Evolutionary conservation across 2,888 invertebrate species (phyloP), one percentile per base, ranked within the genome.

Genomic region (Neoascia interrupta): DNA sequence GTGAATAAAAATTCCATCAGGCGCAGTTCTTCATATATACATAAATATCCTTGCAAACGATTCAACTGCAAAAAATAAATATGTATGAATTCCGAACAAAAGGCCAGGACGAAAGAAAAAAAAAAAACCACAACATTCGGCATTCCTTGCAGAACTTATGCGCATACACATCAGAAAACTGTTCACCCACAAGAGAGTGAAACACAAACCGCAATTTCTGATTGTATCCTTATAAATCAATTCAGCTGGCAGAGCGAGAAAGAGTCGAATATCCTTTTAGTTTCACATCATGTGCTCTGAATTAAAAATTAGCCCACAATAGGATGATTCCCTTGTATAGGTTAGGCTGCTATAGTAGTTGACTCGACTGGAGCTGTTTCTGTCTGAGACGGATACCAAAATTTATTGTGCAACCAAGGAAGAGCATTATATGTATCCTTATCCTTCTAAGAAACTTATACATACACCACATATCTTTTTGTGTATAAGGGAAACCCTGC

Each of bases 201-300:
- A 73, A 66, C 60, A 72, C 73, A 73, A 73, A 79, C 79, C 73
- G 54, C 79, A 79, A 47, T 49, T 73, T 41, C 54, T 79, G 79
- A 79, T 79, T 73, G 79, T 79, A 79, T 79, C 79, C 79, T 79
- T 79, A 79, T 73, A 79, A 79, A 79, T 79, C 79, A 79, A 79
- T 79, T 79, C 79, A 73, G 73, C 28, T 54, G 36, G 49, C 73
- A 63, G 53, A 28, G 37, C 37, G 15, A 13, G 37, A 37, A 41
- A 31, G 36, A 49, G 37, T 37, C 49, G 66, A 79, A 79, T 66
- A 79, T 79, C 73, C 79, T 73, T 79, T 79, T 79, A 79, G 79
- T 79, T 79, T 79, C 79, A 79, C 79, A 79, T 79, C 79, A 79
- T 79, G 79, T 79, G 79, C 73, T 79, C 73, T 79, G 79, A 79